Percentiles rank a stretch among this genome's conserved stretches.
phyloP scores from a whole-genome alignment of 2,888 invertebrate species.

The Argynnis bischoffii region DNA sequence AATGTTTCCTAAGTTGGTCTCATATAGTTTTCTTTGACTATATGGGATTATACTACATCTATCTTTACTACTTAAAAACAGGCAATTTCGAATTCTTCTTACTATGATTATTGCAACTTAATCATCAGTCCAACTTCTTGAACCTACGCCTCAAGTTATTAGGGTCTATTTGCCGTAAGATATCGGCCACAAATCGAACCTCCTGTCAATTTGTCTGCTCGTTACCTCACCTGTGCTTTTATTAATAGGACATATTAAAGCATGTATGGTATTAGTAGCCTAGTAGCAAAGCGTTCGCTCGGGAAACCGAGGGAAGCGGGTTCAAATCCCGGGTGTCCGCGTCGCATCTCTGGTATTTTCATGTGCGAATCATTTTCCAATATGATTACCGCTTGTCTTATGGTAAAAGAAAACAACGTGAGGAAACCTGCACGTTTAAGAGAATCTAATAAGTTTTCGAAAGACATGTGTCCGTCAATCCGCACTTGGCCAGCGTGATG shows the following conservation, averaged over 20 bases:
- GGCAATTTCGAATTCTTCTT: not conserved
- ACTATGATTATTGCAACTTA: conserved; percentile 1
- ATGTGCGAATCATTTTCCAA: too few species aligned
- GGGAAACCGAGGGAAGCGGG: not conserved
- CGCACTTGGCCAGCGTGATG: too few species aligned
- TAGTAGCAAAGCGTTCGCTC: not conserved
- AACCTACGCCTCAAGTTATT: conserved; percentile 65
- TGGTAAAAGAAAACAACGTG: too few species aligned
- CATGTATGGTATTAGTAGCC: not conserved
- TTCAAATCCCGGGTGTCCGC: too few species aligned
- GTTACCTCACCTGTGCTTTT: conserved; percentile 48
- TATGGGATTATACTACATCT: not conserved
- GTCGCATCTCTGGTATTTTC: too few species aligned
- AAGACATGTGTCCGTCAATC: too few species aligned
- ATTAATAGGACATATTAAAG: conserved; percentile 17
- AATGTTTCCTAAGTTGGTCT: not conserved
- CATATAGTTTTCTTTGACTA: not conserved
- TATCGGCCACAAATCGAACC: conserved; percentile 64
- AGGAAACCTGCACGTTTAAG: too few species aligned
- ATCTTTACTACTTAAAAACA: not conserved
- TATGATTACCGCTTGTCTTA: too few species aligned
- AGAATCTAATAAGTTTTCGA: too few species aligned
- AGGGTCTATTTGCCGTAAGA: conserved; percentile 65
- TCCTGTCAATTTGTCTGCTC: conserved; percentile 65
- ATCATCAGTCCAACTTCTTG: conserved; percentile 52